Base-by-base conservation (phyloP, 2,888 invertebrate genomes). In the Theretra japonica region DNA sequence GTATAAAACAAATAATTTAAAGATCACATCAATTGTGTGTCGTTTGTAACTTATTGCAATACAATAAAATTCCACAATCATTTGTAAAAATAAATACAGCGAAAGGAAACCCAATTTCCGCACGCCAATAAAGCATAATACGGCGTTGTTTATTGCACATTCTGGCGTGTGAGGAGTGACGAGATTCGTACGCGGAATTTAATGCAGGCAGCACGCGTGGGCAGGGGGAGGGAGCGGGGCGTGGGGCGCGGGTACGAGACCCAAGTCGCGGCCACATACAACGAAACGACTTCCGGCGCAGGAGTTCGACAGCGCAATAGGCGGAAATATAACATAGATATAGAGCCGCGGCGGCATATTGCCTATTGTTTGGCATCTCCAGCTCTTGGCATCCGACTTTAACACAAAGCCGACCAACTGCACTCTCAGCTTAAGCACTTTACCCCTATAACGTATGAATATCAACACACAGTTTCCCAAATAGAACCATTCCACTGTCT, bases 301-400 rank as follows among this genome's bases (percentile, higher is more conserved):
- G 76, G 83, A 86, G 84, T 88, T 89, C 86, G 84, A 87, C 87
- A 85, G 79, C 77, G 85, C 88, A 83, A 88, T 86, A 86, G 86
- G 82, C 90, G 88, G 89, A 90, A 90, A 88, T 85, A 88, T 89
- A 90, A 82, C 79, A 80, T 79, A 80, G 78, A 80, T 81, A 80
- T 82, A 82, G 80, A 85, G 83, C 83, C 85, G 79, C 86, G 83
- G 79, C 83, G 83, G 87, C 89, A 88, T 91, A 92, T 90, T 91
- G 92, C 90, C 90, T 90, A 90, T 93, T 93, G 91, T 92, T 92
- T 94, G 94, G 93, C 94, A 93, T 92, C 91, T 90, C 83, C 88
- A 84, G 87, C 87, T 92, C 85, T 94, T 94, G 94, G 94, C 94
- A 94, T 92, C 89, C 84, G 87, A 89, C 86, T 83, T 88, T 84